A percentile compares a stretch with the other conserved stretches of the same genome.
Evolutionary conservation across 1,140 invertebrate species (phyloP).

Genomic region (Meloidogyne floridensis): DNA sequence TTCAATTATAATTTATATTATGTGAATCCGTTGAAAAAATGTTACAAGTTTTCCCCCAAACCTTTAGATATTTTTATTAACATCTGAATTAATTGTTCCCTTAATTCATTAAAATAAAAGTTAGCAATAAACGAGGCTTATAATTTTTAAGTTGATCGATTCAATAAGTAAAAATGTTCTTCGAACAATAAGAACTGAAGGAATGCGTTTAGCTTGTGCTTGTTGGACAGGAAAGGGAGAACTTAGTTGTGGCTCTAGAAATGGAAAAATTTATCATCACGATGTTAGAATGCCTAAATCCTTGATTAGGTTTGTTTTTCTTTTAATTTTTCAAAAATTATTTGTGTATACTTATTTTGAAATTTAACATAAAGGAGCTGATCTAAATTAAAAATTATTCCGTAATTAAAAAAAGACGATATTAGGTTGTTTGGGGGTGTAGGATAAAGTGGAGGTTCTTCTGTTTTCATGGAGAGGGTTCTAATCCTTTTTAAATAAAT

Average conservation of each 20-base stretch:
- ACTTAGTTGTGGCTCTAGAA: conserved; percentile 78
- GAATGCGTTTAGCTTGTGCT: conserved; percentile 29
- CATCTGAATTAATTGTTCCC: too few relatives aligned
- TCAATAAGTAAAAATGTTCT: conserved; percentile 23
- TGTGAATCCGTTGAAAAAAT: neutral
- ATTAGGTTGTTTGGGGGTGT: too few relatives aligned
- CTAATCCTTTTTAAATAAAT: too few relatives aligned
- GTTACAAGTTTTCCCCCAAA: neutral
- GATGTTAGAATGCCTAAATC: conserved; percentile 88
- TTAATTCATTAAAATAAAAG: conserved; percentile 8
- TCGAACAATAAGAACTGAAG: conserved; percentile 31
- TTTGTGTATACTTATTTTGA: too few relatives aligned
- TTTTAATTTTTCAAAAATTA: conserved; percentile 66
- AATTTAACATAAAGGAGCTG: too few relatives aligned
- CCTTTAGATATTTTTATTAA: too few relatives aligned
- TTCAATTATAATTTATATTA: too few relatives aligned
- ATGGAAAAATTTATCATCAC: conserved; percentile 87
- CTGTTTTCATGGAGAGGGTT: too few relatives aligned
- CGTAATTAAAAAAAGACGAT: too few relatives aligned
- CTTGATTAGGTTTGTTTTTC: conserved; percentile 75
- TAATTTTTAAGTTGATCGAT: conserved; percentile 18
- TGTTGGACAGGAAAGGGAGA: conserved; percentile 31
- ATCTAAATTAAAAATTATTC: too few relatives aligned
- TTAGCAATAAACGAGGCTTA: neutral
- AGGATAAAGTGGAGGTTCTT: too few relatives aligned